Evolutionary conservation across 2,888 invertebrate genomes (phyloP), one percentile per base, ranked within the genome.

Genomic region (Drosophila antonietae): DNA sequence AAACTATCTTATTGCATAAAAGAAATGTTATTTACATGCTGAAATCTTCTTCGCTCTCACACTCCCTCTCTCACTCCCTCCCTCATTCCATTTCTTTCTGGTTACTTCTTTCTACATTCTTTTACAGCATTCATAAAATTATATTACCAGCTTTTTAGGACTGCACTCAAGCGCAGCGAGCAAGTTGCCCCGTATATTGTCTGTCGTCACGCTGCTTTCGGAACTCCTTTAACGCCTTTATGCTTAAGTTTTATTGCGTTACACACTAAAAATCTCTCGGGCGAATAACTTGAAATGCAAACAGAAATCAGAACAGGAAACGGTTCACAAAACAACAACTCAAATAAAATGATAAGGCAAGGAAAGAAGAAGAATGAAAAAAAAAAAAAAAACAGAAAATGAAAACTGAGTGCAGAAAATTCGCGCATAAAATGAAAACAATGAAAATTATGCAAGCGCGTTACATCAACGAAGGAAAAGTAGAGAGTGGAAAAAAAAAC

Each of bases 391-490:
- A 4, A 8, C 10, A 31, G n/a, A 49, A 51, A 51, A 51, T 51
- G 35, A 53, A 71, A 77, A 73, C 65, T 68, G 69, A 79, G 71
- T 68, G 73, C 70, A 79, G 71, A 73, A 84, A 86, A 76, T 82
- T 84, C 72, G 79, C 79, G 76, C 69, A 83, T 74, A 81, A 86
- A 88, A 86, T 80, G 84, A 88, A 88, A 88, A 86, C 89, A 86
- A 88, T 88, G 88, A 82, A 86, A 88, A 86, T 84, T 88, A 82
- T 82, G 89, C 87, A 88, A 86, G 83, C 85, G 85, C 85, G 78
- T 80, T 76, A 80, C 74, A 83, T 33, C 18, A 53, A 46, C 39
- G 61, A 41, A 35, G 28, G 14, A 59, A 57, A 46, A 64, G 57
- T 23, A 52, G 46, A 55, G 41, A 52, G 46, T 52, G 41, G 61